phyloP scores from a whole-genome alignment of 2,113 vertebrate species.

The Crotalus viridis region DNA sequence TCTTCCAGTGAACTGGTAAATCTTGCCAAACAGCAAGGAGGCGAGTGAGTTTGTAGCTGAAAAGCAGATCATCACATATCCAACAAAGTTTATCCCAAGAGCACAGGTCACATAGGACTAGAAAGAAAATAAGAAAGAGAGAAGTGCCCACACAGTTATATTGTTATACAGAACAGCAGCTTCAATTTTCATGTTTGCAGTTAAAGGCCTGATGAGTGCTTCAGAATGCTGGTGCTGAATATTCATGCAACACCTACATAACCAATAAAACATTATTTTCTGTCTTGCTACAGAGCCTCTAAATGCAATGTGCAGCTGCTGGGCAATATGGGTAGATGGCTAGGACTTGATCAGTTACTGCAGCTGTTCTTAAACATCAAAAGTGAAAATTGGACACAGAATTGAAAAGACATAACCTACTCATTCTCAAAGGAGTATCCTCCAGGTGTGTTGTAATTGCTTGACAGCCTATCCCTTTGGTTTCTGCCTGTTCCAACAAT shows the following conservation, averaged over 20 bases:
- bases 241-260: neutral
- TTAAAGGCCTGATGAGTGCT: slow-evolving; percentile 27
- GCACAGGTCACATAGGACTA: slow-evolving; percentile 90
- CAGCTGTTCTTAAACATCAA: neutral
- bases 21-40: slow-evolving; percentile 81
- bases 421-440: neutral
- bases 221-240: slow-evolving; percentile 13
- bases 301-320: neutral
- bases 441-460: neutral
- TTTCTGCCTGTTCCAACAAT: neutral
- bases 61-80: slow-evolving; percentile 92
- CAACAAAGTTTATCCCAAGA: slow-evolving; percentile 86
- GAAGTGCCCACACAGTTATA: neutral
- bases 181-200: neutral
- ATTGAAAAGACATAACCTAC: neutral
- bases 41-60: slow-evolving; percentile 80
- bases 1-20: slow-evolving; percentile 81
- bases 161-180: neutral
- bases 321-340: neutral
- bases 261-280: slow-evolving; percentile 29
- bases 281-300: neutral
- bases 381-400: neutral
- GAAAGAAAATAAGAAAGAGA: slow-evolving; percentile 5
- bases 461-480: neutral
- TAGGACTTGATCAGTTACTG: neutral